Evolutionary conservation across 2,888 invertebrate species (phyloP).

Genomic region (Drosophila picticornis): DNA sequence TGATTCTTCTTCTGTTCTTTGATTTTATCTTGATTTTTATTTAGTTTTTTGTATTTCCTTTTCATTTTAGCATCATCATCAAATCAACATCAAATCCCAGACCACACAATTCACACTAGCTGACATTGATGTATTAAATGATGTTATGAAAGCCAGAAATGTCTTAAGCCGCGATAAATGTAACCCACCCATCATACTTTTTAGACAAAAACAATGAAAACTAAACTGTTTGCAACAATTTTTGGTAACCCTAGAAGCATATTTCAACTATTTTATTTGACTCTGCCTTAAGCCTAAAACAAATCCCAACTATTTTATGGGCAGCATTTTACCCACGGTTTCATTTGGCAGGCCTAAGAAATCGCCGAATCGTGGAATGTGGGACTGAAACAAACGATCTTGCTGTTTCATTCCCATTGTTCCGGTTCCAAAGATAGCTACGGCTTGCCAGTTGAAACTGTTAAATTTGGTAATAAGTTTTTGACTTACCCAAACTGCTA

Average conservation of each 20-base stretch:
- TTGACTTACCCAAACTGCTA: constrained; percentile 25
- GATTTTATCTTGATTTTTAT: background rate
- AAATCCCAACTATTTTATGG: constrained; percentile 24
- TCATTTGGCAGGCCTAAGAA: constrained; percentile 50
- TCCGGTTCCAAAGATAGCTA: background rate
- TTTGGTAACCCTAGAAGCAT: constrained; percentile 40
- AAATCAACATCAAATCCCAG: constrained; percentile 14
- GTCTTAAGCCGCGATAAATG: constrained; percentile 60
- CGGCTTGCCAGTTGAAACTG: constrained; percentile 25
- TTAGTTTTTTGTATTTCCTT: background rate
- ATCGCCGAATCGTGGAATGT: constrained; percentile 1
- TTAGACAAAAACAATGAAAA: constrained; percentile 36
- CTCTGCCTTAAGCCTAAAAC: constrained; percentile 10
- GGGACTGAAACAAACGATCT: constrained; percentile 33
- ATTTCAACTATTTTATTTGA: constrained; percentile 19
- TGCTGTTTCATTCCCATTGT: constrained; percentile 40
- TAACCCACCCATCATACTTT: constrained; percentile 66
- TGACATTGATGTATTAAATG: constrained; percentile 31
- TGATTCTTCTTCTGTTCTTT: background rate
- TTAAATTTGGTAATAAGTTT: constrained; percentile 34
- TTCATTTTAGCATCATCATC: constrained; percentile 18
- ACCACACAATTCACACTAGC: constrained; percentile 21
- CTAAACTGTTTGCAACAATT: constrained; percentile 32
- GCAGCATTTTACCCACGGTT: constrained; percentile 32
- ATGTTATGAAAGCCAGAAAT: constrained; percentile 38